Base-by-base conservation (phyloP, 2,888 invertebrate genomes). In the Terebella lapidaria region DNA sequence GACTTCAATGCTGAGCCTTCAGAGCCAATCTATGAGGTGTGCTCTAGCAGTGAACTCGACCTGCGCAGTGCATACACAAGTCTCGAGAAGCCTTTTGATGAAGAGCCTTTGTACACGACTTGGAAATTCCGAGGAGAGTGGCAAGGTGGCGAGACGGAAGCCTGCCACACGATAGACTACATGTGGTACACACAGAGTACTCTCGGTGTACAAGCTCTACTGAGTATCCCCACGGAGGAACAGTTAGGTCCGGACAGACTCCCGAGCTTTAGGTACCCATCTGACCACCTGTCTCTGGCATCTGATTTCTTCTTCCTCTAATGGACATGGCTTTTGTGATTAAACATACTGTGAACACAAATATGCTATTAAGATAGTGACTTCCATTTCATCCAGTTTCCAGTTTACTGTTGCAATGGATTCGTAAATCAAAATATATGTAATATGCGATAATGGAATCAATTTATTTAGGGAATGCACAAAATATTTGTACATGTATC, bases 1-100 rank as follows among this genome's bases (percentile, higher is more conserved):
- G 89, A 90, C 76, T 89, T 90, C 73, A 90, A 90, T 76, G 89
- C 89, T 0, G 88, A 88, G 73, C 88, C 88, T 0, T 82, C 78
- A 2, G 89, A 90, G 74, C 87, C 88, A 0, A 85, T 89, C 1
- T 89, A 89, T 73, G 75, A 81, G 26, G 86, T 87, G 0, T 82
- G 88, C 51, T 77, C 63, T 22, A 42, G 57, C 1, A 70, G 71
- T 46, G 30, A 56, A 4, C 60, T 78, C 47, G 62, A 62, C 2
- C 57, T 82, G 5, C 61, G 58, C 10, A 81, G 80, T 70, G 76
- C 77, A 3, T 82, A 82, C 64, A 72, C 75, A 2, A 42, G 62
- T 28, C 59, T 74, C 20, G 66, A 69, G 0, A 29, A 57, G n/a
- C 60, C 77, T 15, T 80, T 81, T 27, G 74, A 82, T 10, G 18